Percentiles rank a stretch among this genome's conserved stretches.
phyloP scores from a whole-genome alignment of 92 coral and sea anemone genomes.

The Virgularia gustaviana region DNA sequence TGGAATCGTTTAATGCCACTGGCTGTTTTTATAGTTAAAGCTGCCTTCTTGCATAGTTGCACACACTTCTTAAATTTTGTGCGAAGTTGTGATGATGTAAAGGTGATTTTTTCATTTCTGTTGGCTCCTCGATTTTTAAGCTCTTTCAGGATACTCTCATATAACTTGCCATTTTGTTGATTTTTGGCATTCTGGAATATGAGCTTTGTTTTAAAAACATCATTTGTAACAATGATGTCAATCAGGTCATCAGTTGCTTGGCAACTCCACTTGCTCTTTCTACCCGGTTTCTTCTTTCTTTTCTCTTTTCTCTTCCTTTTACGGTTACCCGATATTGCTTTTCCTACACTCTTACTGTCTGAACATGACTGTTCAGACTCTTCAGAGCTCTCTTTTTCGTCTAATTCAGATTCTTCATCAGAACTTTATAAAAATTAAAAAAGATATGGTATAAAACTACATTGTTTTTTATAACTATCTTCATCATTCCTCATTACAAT shows the following conservation, averaged over 20 bases:
- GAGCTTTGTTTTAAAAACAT: slow-evolving; percentile 20
- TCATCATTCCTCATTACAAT: too few species aligned
- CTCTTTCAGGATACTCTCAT: slow-evolving; percentile 7
- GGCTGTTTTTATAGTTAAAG: too few species aligned
- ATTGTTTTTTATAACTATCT: too few species aligned
- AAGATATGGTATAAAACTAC: too few species aligned
- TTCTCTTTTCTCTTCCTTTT: neutral
- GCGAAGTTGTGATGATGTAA: neutral
- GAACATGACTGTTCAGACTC: neutral
- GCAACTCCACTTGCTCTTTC: slow-evolving; percentile 35
- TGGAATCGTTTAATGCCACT: too few species aligned
- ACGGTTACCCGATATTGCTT: neutral
- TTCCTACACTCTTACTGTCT: neutral
- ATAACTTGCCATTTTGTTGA: slow-evolving; percentile 3
- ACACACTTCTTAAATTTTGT: slow-evolving; percentile 17
- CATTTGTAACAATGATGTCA: slow-evolving; percentile 40
- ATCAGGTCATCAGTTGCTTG: slow-evolving; percentile 32
- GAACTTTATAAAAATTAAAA: neutral
- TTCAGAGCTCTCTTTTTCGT: neutral
- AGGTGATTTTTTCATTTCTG: neutral
- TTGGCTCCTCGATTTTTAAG: neutral
- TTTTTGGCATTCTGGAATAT: neutral
- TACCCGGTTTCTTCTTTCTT: slow-evolving; percentile 24
- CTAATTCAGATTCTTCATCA: neutral
- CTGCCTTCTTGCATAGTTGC: too few species aligned